Conservation (phyloP, 2,113 vertebrate genomes). For the Elaphurus davidianus region DNA sequence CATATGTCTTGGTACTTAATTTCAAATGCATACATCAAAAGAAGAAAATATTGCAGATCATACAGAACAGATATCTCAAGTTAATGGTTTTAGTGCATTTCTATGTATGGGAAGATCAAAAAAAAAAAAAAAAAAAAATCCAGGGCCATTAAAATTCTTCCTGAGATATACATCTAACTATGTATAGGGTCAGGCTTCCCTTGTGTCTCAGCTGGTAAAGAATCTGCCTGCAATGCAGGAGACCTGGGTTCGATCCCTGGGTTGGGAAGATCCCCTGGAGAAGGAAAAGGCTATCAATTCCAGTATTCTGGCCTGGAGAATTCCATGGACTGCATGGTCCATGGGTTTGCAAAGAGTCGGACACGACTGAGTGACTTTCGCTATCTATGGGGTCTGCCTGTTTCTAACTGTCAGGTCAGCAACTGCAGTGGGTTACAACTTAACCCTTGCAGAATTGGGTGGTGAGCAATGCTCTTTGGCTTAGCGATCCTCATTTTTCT, state of each 20-base stretch:
- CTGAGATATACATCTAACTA: not conserved
- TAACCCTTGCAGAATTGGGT: not conserved
- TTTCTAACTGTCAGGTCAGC: not conserved
- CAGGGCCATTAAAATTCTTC: not conserved
- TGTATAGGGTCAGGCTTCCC: not conserved
- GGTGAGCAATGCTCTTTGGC: not conserved
- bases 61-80: not conserved
- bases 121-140: not conserved
- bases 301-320: not conserved
- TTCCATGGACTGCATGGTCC: not conserved
- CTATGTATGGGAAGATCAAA: not conserved
- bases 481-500: not conserved
- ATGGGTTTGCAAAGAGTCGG: not conserved
- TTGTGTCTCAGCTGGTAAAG: not conserved
- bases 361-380: not conserved
- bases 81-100: not conserved
- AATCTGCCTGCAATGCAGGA: not conserved
- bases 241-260: not conserved
- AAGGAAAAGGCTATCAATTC: not conserved
- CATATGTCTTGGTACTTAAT: not conserved
- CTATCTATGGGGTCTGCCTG: not conserved
- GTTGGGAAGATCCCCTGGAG: not conserved
- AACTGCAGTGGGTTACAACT: not conserved
- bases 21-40: not conserved
- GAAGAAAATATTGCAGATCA: not conserved